Conservation (phyloP, 1,140 invertebrate genomes). For the Oncopodura yosiiana region DNA sequence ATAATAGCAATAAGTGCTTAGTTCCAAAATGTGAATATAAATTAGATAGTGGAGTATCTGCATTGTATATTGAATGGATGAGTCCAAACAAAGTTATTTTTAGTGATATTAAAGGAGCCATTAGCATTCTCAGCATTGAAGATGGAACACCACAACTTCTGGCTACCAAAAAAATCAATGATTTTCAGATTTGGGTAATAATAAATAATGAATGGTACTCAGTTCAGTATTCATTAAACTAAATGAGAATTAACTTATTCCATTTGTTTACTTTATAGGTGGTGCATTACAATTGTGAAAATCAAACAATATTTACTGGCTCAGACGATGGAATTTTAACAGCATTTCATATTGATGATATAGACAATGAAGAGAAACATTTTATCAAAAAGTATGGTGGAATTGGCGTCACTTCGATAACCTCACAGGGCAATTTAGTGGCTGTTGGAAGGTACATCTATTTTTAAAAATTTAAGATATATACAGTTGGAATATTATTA, state of each 20-base stretch:
- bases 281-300: constrained; percentile 18
- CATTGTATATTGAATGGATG: constrained; percentile 30
- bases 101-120: constrained; percentile 19
- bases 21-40: neutral
- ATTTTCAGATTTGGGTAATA: constrained; percentile 21
- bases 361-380: constrained; percentile 9
- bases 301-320: constrained; percentile 25
- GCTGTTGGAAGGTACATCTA: constrained; percentile 29
- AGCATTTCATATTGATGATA: constrained; percentile 14
- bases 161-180: neutral
- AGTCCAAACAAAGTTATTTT: constrained; percentile 10
- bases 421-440: constrained; percentile 18
- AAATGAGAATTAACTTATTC: no score
- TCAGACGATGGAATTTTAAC: constrained; percentile 30
- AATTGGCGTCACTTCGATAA: constrained; percentile 33
- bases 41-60: neutral
- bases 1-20: neutral
- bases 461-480: constrained; percentile 6
- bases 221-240: no score
- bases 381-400: constrained; percentile 20
- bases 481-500: constrained; percentile 4
- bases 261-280: constrained; percentile 23
- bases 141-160: neutral
- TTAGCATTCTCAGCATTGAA: constrained; percentile 7
- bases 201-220: no score